Base-by-base conservation (phyloP, 2,113 vertebrate species). In the Leptobrachium leishanense region DNA sequence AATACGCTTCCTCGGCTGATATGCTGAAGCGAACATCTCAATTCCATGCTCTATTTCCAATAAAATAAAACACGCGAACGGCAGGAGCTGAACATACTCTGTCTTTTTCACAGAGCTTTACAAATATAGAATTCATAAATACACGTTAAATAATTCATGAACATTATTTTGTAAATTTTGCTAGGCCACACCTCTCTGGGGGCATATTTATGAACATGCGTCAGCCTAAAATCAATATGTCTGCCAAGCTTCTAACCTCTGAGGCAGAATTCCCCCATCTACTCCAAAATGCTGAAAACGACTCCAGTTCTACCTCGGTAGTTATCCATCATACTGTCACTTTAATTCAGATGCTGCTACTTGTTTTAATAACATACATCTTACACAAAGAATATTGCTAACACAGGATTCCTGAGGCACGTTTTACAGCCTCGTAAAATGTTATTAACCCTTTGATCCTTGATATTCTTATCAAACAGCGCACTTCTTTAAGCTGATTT, bases 331-430 rank as follows among this genome's bases (percentile, higher is more conserved):
- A 97, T 90, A 5, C 92, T 95, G 95, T 95, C 94, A 95, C 92
- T 94, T 94, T 96, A 95, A 96, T 96, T 96, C 94, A 97, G 93
- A 94, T 92, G 91, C 92, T 93, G 94, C 95, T 96, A 95, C 95
- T 97, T 94, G 93, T 95, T 95, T 92, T 93, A 94, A 94, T 95
- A 94, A 95, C 91, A 88, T 94, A 95, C 94, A 92, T 96, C 95
- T 95, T 93, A 91, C 91, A 93, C 91, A 89, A 90, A 92, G 92
- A 94, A 94, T 94, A 94, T 93, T 92, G 92, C 92, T 90, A 94
- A 92, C 90, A 90, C 92, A 90, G 91, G 89, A 90, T 90, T 92
- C 89, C 88, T 80, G 89, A 90, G 92, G 90, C 91, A 93, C 87
- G 87, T 88, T 91, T 94, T 94, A 91, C 94, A 94, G 83, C 93